Percentiles rank a stretch among this genome's conserved stretches.
Conservation (phyloP, 2,113 vertebrate species). For the Hemibagrus wyckioides region DNA sequence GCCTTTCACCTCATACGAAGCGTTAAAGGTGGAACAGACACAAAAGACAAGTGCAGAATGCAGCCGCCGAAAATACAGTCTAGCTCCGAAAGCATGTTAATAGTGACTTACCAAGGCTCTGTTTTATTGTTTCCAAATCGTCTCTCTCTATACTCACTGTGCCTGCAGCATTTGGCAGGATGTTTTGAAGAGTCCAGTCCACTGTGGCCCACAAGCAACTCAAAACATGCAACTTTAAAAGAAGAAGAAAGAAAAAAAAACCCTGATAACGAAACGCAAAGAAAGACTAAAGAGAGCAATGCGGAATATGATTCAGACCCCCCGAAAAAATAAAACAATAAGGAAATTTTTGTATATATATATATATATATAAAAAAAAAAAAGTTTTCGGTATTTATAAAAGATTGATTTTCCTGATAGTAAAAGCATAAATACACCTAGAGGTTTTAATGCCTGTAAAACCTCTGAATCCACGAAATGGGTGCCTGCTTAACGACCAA, state of each 20-base stretch:
- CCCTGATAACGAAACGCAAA: constrained; percentile 22
- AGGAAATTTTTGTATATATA: constrained; percentile 50
- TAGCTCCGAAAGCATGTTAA: constrained; percentile 51
- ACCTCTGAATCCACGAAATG: constrained; percentile 76
- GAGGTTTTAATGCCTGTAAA: constrained; percentile 64
- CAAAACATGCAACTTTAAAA: constrained; percentile 41
- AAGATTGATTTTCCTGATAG: constrained; percentile 56
- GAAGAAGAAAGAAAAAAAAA: neutral
- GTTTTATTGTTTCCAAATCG: constrained; percentile 55
- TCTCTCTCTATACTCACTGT: constrained; percentile 51
- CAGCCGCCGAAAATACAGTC: constrained; percentile 11
- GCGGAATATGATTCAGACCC: constrained; percentile 23
- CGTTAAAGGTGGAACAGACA: neutral
- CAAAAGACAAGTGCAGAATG: constrained; percentile 28
- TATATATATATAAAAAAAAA: neutral
- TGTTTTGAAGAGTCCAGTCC: constrained; percentile 54
- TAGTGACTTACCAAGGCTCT: constrained; percentile 59
- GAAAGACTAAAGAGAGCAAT: constrained; percentile 5
- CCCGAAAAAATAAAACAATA: constrained; percentile 31
- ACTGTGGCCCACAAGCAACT: constrained; percentile 52
- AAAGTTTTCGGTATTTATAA: constrained; percentile 57
- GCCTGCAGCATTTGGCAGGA: constrained; percentile 52
- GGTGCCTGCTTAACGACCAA: constrained; percentile 75
- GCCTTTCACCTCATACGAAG: constrained; percentile 23
- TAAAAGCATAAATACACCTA: constrained; percentile 58